Conservation (phyloP, 1,140 invertebrate species). For the Idris sp. region DNA sequence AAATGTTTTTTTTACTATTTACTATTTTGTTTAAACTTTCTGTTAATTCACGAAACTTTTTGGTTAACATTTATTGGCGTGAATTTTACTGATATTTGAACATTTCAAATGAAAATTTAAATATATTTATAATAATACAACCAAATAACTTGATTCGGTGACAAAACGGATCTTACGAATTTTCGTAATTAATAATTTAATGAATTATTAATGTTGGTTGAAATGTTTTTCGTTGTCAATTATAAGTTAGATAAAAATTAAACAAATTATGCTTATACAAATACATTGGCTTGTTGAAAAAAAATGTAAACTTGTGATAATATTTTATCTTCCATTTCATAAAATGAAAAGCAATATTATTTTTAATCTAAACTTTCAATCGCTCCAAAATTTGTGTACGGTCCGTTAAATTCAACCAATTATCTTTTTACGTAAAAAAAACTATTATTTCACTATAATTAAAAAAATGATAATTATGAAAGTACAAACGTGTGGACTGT, state of each 20-base stretch:
- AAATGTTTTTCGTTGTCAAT: no score
- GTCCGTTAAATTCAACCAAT: conserved; percentile 39
- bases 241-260: no score
- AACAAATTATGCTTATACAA: no score
- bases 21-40: conserved; percentile 1
- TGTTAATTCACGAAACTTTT: no score
- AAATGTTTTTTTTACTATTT: neutral
- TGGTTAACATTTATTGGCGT: no score
- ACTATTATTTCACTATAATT: conserved; percentile 5
- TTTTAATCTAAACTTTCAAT: conserved; percentile 1
- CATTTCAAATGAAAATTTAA: neutral
- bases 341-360: conserved; percentile 2
- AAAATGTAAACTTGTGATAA: conserved; percentile 1
- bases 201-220: neutral
- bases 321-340: neutral
- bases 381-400: conserved; percentile 38
- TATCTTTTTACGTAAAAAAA: neutral
- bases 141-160: no score
- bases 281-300: no score
- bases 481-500: conserved; percentile 46
- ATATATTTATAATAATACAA: neutral
- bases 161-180: no score
- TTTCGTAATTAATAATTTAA: no score
- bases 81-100: neutral
- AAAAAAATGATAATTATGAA: conserved; percentile 28